Conservation (phyloP, 2,113 vertebrate genomes). For the Lepidiolamprologus cunningtoni region DNA sequence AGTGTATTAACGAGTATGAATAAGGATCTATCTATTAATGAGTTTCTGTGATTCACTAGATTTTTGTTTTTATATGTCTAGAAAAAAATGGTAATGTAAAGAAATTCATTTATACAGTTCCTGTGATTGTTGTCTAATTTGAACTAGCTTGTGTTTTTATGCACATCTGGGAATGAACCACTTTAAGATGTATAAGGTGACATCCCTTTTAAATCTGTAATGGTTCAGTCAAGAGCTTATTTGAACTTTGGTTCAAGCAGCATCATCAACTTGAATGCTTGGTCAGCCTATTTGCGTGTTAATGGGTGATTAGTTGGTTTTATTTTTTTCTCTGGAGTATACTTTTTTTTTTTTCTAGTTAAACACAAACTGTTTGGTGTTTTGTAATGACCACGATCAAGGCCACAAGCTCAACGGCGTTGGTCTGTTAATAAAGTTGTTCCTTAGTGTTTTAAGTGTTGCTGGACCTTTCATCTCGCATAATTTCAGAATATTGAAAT, state of each 20-base stretch:
- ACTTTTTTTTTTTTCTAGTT: not conserved
- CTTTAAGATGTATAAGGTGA: not conserved
- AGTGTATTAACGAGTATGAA: not conserved
- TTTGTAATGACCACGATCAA: too few species aligned
- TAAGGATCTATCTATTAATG: not conserved
- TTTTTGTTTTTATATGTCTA: not conserved
- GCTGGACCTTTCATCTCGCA: not conserved
- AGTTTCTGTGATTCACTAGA: not conserved
- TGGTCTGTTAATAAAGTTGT: too few species aligned
- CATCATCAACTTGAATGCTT: not conserved
- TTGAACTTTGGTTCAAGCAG: not conserved
- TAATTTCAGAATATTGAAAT: too few species aligned
- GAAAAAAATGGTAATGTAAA: not conserved
- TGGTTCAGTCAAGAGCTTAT: not conserved
- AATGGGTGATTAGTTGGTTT: not conserved
- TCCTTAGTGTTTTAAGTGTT: not conserved
- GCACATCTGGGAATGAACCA: not conserved
- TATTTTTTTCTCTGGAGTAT: not conserved
- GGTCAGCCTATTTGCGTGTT: not conserved
- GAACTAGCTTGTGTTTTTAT: accelerated
- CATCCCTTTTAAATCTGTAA: not conserved
- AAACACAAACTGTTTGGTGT: too few species aligned
- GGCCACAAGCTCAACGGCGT: too few species aligned
- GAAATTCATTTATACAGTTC: not conserved
- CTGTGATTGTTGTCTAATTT: not conserved